A percentile compares a stretch with the other conserved stretches of the same genome.
Evolutionary conservation across 1,140 invertebrate species (phyloP).

Genomic region (Copidosoma floridanum): DNA sequence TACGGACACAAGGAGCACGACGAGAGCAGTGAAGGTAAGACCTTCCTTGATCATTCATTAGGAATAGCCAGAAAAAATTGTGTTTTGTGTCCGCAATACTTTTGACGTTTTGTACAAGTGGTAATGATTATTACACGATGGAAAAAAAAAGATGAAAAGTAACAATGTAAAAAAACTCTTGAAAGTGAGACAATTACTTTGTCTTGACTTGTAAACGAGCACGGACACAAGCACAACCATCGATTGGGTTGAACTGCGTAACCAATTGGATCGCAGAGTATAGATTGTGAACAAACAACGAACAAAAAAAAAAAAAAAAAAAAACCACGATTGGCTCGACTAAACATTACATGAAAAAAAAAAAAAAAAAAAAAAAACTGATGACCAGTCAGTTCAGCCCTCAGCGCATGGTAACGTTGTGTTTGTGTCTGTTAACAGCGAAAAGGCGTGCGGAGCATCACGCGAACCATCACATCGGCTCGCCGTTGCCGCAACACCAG

Average conservation of each 20-base stretch:
- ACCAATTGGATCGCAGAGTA: too few relatives aligned
- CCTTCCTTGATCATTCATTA: background rate
- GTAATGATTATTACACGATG: too few relatives aligned
- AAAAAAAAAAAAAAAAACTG: slow-evolving; percentile 27
- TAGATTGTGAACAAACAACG: too few relatives aligned
- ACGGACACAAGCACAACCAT: slow-evolving; percentile 54
- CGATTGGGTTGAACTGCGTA: slow-evolving; percentile 50
- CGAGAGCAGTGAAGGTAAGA: slow-evolving; percentile 38
- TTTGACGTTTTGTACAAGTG: slow-evolving; percentile 15
- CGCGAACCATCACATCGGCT: slow-evolving; percentile 38
- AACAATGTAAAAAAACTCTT: too few relatives aligned
- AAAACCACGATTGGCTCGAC: too few relatives aligned
- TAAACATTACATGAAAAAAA: slow-evolving; percentile 8
- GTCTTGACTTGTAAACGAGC: slow-evolving; percentile 24
- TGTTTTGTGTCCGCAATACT: slow-evolving; percentile 47
- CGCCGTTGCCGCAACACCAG: slow-evolving; percentile 34
- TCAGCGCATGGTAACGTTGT: slow-evolving; percentile 50
- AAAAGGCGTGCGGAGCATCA: slow-evolving; percentile 37
- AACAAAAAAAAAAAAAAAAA: too few relatives aligned
- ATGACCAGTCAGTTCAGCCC: slow-evolving; percentile 46
- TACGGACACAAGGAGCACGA: slow-evolving; percentile 46
- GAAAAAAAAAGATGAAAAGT: too few relatives aligned
- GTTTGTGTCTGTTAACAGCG: slow-evolving; percentile 51
- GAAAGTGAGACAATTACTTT: slow-evolving; percentile 7
- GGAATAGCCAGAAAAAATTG: slow-evolving; percentile 34